These are phyloP conservation scores for Zoroaster sp. DNA, from an alignment of 53 echinoderm and acorn worm genomes.

Conservation along the genomic window DNA sequence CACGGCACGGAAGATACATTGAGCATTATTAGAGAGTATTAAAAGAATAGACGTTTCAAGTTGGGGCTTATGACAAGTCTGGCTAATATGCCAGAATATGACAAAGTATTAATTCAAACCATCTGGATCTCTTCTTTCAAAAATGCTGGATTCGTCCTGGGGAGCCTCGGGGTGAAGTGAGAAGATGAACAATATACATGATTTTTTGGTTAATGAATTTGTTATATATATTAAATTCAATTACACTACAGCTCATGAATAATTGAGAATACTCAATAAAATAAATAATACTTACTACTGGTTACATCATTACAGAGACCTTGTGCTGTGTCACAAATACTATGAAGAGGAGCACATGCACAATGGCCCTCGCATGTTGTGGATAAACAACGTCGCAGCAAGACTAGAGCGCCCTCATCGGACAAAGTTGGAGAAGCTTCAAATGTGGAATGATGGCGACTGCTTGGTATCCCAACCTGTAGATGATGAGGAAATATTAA, in stretches of 20 bases:
- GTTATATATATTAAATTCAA: too few relatives aligned
- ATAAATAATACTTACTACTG: neutral
- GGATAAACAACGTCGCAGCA: conserved; percentile 2
- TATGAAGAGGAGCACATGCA: conserved; percentile 17
- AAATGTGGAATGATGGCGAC: neutral
- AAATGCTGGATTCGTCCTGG: neutral
- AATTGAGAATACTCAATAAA: neutral
- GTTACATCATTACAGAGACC: neutral
- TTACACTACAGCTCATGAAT: too few relatives aligned
- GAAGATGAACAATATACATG: too few relatives aligned
- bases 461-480: conserved; percentile 32
- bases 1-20: too few relatives aligned
- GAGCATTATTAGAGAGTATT: too few relatives aligned
- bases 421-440: too few relatives aligned
- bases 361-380: conserved; percentile 41
- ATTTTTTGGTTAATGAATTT: too few relatives aligned
- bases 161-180: too few relatives aligned
- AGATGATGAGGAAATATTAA: too few relatives aligned
- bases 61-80: too few relatives aligned
- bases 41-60: too few relatives aligned
- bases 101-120: neutral
- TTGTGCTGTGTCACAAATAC: neutral
- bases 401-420: neutral
- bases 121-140: neutral
- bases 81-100: neutral